Conservation (phyloP, 2,797 vertebrate species). For the Champsocephalus esox region DNA sequence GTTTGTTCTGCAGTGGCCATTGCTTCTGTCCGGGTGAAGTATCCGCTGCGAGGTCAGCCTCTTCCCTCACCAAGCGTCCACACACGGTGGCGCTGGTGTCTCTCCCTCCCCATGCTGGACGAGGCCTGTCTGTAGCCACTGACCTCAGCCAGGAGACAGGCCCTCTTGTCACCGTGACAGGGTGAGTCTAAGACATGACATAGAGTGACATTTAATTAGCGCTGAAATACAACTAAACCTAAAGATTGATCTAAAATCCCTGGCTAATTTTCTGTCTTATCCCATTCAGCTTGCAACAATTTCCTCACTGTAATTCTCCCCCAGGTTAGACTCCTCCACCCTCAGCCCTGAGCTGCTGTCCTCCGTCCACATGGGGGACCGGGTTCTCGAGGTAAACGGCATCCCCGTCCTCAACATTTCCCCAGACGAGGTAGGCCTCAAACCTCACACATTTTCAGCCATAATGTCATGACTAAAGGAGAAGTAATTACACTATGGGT, state of each 20-base stretch:
- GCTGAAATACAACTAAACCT: neutral
- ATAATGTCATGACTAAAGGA: neutral
- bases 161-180: slow-evolving; percentile 85
- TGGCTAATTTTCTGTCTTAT: rapidly evolving
- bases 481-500: neutral
- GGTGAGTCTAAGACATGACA: slow-evolving; percentile 81
- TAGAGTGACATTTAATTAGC: neutral
- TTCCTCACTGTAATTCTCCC: slow-evolving; percentile 22
- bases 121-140: slow-evolving; percentile 88
- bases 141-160: slow-evolving; percentile 75
- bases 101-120: slow-evolving; percentile 88
- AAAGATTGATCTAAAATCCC: neutral
- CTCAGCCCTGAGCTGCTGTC: slow-evolving; percentile 91
- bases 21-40: slow-evolving; percentile 91
- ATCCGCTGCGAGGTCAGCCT: slow-evolving; percentile 81
- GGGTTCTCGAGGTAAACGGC: slow-evolving; percentile 95
- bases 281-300: neutral
- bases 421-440: slow-evolving; percentile 87
- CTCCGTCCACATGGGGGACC: slow-evolving; percentile 92
- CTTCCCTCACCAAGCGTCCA: slow-evolving; percentile 84
- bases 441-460: neutral
- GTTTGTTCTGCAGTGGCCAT: slow-evolving; percentile 83
- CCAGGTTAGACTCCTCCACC: slow-evolving; percentile 88
- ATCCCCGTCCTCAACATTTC: slow-evolving; percentile 90
- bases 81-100: slow-evolving; percentile 95